Conservation (phyloP, 2,113 vertebrate species). For the Illadopsis cleaveri region DNA sequence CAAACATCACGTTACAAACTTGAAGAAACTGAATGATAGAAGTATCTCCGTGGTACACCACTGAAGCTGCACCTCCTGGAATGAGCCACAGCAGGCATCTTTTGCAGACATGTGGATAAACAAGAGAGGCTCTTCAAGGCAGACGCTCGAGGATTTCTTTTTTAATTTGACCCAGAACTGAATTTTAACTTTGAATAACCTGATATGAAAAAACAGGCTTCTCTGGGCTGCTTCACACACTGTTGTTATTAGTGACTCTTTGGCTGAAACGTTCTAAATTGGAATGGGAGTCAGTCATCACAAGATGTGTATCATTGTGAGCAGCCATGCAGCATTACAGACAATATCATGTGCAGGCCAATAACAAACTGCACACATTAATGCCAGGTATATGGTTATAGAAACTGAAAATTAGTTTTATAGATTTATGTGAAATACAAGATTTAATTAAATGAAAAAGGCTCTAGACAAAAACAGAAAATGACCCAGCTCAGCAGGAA, state of each 20-base stretch:
- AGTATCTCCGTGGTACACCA: neutral
- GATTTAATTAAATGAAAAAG: conserved; percentile 52
- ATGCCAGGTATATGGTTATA: neutral
- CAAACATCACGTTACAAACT: neutral
- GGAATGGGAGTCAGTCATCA: neutral
- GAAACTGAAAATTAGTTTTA: neutral
- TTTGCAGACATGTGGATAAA: neutral
- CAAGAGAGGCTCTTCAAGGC: neutral
- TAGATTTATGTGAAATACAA: neutral
- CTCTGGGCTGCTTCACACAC: neutral
- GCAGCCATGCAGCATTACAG: neutral
- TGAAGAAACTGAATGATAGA: neutral
- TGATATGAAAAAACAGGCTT: neutral
- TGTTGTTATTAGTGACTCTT: neutral
- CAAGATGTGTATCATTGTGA: neutral
- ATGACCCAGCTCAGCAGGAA: conserved; percentile 50
- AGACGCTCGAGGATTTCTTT: neutral
- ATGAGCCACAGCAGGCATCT: neutral
- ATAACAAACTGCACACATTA: neutral
- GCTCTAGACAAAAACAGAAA: conserved; percentile 14
- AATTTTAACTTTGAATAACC: neutral
- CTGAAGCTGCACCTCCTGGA: neutral
- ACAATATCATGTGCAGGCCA: neutral
- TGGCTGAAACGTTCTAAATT: neutral
- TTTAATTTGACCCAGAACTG: neutral